Evolutionary conservation across 2,888 invertebrate genomes (phyloP), one percentile per base, ranked within the genome.

Genomic region (Aelia acuminata): DNA sequence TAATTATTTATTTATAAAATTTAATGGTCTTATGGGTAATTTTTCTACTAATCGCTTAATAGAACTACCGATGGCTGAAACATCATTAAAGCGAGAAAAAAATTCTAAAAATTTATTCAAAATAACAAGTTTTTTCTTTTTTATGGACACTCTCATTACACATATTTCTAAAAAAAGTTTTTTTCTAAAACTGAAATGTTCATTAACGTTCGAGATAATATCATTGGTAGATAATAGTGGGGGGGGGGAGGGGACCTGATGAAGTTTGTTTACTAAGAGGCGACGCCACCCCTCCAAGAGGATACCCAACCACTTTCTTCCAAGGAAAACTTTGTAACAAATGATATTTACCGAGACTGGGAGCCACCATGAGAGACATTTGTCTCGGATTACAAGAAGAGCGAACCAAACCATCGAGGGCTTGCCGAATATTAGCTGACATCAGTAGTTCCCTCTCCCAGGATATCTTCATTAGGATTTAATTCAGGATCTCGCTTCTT

Each of bases 301-400:
- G n/a, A n/a, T n/a, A 8, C 15, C 35, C 75, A 39, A n/a, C 43
- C 80, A 43, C 80, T 43, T 75, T 80, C 80, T 80, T 80, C 43
- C 43, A 70, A 13, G 80, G 80, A 80, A 80, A 80, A 80, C 80
- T 80, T 80, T 80, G 39, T 80, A 80, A 80, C 80, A 80, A 80
- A 80, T 80, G 80, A 47, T 80, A 80, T 80, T 80, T 80, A 43
- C 43, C 22, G n/a, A 7, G n/a, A 4, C 43, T 1, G 4, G 80
- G 80, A 47, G 80, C 63, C 63, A 18, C 63, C 63, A 70, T 31
- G 5, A 70, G 63, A 70, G 63, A 7, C 80, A 80, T 80, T 80
- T 43, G 43, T 43, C 43, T 80, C 15, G 11, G 0, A 3, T 5
- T 43, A n/a, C n/a, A 43, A 15, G n/a, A 22, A 4, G 4, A 43